These are phyloP conservation scores for Zophobas morio DNA, from an alignment of 1,140 invertebrate species.

Conservation along the genomic window DNA sequence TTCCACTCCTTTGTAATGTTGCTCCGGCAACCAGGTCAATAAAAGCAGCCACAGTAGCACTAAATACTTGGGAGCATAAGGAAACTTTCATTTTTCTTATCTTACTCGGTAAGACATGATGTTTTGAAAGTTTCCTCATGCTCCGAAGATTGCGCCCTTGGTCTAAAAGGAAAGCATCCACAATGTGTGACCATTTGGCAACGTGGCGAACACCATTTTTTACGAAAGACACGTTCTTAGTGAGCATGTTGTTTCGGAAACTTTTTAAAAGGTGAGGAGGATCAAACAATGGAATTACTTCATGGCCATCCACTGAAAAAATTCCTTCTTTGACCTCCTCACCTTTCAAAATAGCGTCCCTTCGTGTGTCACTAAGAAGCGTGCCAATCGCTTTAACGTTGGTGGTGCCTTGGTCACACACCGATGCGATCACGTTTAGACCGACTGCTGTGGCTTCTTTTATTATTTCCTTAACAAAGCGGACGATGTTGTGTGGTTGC, in stretches of 20 bases:
- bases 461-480: constrained; percentile 12
- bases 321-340: not conserved
- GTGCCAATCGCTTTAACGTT: not conserved
- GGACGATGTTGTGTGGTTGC: not conserved
- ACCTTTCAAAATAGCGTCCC: not conserved
- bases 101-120: not conserved
- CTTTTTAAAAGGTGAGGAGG: constrained; percentile 13
- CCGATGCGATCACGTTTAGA: not conserved
- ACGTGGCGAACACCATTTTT: not conserved
- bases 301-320: constrained; percentile 7
- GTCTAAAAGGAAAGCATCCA: not conserved
- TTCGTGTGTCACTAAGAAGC: not conserved
- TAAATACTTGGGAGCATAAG: not conserved
- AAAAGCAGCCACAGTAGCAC: not conserved
- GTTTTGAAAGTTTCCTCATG: not conserved
- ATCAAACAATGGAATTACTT: constrained; percentile 16
- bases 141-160: not conserved
- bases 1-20: not conserved
- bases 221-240: constrained; percentile 1
- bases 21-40: not conserved
- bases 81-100: constrained; percentile 3
- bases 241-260: constrained; percentile 15
- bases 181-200: not conserved
- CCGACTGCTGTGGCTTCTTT: constrained; percentile 5
- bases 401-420: not conserved